phyloP scores from a whole-genome alignment of 2,888 invertebrate genomes.

The Thecocarcelia acutangulata region DNA sequence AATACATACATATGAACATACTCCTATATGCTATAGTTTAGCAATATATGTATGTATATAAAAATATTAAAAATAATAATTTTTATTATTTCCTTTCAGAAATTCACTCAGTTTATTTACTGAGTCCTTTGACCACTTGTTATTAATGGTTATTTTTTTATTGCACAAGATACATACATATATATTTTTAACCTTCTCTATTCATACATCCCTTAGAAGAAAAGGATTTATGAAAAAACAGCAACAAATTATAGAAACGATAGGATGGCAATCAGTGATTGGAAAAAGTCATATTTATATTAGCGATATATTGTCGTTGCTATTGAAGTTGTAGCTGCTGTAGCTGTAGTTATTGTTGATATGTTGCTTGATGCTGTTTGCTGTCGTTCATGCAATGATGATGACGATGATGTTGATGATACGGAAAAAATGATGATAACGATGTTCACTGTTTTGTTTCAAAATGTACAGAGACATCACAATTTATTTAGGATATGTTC shows the following conservation, averaged over 20 bases:
- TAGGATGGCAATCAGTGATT: constrained; percentile 46
- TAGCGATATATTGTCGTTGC: constrained; percentile 39
- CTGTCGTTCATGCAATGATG: constrained; percentile 15
- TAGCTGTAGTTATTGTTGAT: constrained; percentile 32
- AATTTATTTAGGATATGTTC: constrained; percentile 28
- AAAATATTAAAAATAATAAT: too few species aligned
- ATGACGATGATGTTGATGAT: constrained; percentile 2
- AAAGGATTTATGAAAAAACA: constrained; percentile 5
- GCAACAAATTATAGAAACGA: neutral
- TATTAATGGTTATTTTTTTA: constrained; percentile 17
- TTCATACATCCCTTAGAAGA: constrained; percentile 9
- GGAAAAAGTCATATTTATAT: constrained; percentile 42
- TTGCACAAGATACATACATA: neutral
- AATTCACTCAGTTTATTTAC: constrained; percentile 13
- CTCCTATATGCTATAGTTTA: too few species aligned
- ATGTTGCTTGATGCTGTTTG: constrained; percentile 24
- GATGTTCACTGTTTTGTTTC: constrained; percentile 42
- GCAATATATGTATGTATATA: too few species aligned
- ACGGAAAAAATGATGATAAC: constrained; percentile 6
- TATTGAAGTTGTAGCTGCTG: constrained; percentile 18
- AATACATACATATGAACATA: too few species aligned
- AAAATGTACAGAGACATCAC: constrained; percentile 34
- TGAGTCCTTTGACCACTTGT: constrained; percentile 51
- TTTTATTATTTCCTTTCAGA: neutral
- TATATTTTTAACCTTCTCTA: constrained; percentile 14